Evolutionary conservation across 2,888 invertebrate species (phyloP), one percentile per base, ranked within the genome.

Genomic region (Cephus rjabovi): DNA sequence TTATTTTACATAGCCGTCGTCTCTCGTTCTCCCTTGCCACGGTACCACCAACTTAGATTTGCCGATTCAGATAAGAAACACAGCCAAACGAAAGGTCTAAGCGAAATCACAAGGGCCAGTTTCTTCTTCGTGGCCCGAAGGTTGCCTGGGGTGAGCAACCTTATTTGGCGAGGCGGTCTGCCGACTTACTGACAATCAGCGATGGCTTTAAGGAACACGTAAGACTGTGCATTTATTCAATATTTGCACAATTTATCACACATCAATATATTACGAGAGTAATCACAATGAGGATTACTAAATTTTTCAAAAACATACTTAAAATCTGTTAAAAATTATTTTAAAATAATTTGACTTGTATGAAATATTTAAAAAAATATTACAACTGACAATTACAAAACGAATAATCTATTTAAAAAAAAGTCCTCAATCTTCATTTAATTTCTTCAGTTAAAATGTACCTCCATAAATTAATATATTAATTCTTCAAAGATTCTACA

Each of bases 71-170:
- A 87, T 86, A 87, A 86, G 83, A 79, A 68, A 77, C 82, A 78
- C 79, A 73, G 76, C 82, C 77, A 76, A 75, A 76, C 82, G 82
- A 84, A 83, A 83, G 79, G 81, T 83, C 83, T 78, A 80, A 79
- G 75, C 82, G 83, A 84, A 82, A 83, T 83, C 83, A 81, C 78
- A 76, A 83, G 81, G 81, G 80, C 82, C 82, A 81, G 80, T 77
- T 81, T 79, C 79, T 79, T 77, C 80, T 71, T 69, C 35, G 30
- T 73, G 74, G 81, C 76, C 77, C 81, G 76, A 79, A 83, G 84
- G 74, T 80, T 82, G 79, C 69, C 77, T 76, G 84, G 85, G 86
- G 87, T 85, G 85, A 87, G 85, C 79, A 84, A 87, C 86, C 89
- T 86, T 89, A 87, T 89, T 89, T 86, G 87, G 86, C 81, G 80